These are phyloP conservation scores for Lamproptera curius DNA, from an alignment of 2,888 invertebrate species.

Conservation along the genomic window DNA sequence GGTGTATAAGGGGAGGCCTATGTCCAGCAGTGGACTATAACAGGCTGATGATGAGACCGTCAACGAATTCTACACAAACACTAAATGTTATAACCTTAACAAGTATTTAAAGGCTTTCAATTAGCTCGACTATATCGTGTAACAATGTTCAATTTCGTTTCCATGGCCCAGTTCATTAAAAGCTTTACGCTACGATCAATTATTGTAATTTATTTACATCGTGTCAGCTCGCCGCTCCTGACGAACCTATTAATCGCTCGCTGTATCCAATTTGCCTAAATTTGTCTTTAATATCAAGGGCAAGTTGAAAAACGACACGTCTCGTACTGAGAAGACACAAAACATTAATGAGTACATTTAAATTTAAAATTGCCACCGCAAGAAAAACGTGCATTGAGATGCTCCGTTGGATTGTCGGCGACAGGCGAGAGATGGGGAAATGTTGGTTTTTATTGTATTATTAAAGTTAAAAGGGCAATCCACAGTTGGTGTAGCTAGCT, in stretches of 20 bases:
- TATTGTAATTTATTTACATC: too few species aligned
- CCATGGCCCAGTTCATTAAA: slow-evolving; percentile 16
- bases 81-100: too few species aligned
- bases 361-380: slow-evolving; percentile 45
- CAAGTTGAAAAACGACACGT: slow-evolving; percentile 32
- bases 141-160: too few species aligned
- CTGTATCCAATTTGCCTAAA: slow-evolving; percentile 49
- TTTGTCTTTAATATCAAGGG: slow-evolving; percentile 57
- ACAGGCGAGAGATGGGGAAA: slow-evolving; percentile 22
- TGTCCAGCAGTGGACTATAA: too few species aligned
- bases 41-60: too few species aligned
- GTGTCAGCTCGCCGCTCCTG: slow-evolving; percentile 16
- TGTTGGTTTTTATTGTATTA: slow-evolving; percentile 16
- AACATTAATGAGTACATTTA: slow-evolving; percentile 56
- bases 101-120: too few species aligned
- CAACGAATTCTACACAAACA: too few species aligned
- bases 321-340: slow-evolving; percentile 35
- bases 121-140: too few species aligned
- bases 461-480: slow-evolving; percentile 18
- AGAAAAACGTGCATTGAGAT: slow-evolving; percentile 21
- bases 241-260: slow-evolving; percentile 41
- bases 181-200: too few species aligned
- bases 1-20: too few species aligned
- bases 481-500: slow-evolving; percentile 1
- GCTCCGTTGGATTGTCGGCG: slow-evolving; percentile 20